Conservation (phyloP, 1,140 invertebrate species). For the Lysiphlebus fabarum region DNA sequence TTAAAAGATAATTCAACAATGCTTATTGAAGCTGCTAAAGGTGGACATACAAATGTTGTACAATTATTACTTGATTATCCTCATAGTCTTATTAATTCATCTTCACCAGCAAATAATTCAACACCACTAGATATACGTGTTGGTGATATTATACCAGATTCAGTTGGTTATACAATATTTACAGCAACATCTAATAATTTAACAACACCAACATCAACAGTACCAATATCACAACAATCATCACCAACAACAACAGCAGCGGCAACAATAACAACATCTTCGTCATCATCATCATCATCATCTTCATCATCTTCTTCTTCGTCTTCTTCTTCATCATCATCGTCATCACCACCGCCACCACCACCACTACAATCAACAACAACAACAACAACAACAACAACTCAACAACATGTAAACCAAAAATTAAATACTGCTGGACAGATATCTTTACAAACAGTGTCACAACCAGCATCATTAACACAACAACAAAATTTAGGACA, state of each 20-base stretch:
- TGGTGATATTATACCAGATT: too few species aligned
- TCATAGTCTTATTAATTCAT: slow-evolving; percentile 69
- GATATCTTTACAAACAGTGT: too few species aligned
- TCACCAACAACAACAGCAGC: too few species aligned
- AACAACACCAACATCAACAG: slow-evolving; percentile 42
- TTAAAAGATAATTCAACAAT: slow-evolving; percentile 98
- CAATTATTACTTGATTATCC: slow-evolving; percentile 93
- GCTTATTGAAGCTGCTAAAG: slow-evolving; percentile 97
- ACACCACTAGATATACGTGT: slow-evolving; percentile 49
- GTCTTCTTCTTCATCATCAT: too few species aligned
- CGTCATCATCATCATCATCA: slow-evolving; percentile 10
- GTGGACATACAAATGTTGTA: slow-evolving; percentile 93
- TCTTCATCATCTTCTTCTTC: too few species aligned
- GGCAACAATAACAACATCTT: slow-evolving; percentile 33
- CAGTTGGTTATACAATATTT: slow-evolving; percentile 29
- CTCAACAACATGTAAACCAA: slow-evolving; percentile 33
- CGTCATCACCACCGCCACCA: too few species aligned
- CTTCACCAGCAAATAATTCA: slow-evolving; percentile 51
- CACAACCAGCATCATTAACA: slow-evolving; percentile 6
- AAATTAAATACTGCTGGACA: neutral
- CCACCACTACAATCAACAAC: neutral
- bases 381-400: slow-evolving; percentile 39
- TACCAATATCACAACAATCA: too few species aligned
- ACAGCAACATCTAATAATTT: slow-evolving; percentile 36
- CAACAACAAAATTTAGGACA: slow-evolving; percentile 20